phyloP scores from a whole-genome alignment of 2,888 invertebrate genomes.

The Cremastobaeus sp. region DNA sequence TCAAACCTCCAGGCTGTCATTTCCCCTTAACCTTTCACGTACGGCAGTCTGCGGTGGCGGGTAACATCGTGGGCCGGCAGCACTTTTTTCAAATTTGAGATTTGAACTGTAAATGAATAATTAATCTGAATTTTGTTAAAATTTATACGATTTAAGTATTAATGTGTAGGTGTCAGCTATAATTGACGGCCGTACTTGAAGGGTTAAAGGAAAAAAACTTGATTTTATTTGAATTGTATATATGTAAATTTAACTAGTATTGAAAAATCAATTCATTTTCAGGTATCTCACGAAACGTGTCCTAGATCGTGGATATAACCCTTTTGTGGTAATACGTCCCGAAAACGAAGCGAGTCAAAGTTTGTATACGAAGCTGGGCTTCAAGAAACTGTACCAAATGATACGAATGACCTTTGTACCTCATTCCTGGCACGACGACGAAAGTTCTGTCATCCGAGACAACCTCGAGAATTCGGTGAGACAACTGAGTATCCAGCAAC shows the following conservation, averaged over 20 bases:
- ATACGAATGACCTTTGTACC: slow-evolving; percentile 86
- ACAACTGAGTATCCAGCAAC: slow-evolving; percentile 68
- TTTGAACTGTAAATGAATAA: no score
- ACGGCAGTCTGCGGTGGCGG: no score
- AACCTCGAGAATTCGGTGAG: slow-evolving; percentile 70
- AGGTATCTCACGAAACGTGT: slow-evolving; percentile 80
- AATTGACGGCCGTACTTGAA: no score
- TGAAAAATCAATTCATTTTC: no score
- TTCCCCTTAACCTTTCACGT: no score
- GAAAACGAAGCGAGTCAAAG: slow-evolving; percentile 92
- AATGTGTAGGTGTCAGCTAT: no score
- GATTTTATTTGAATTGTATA: neutral
- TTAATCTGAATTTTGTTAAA: no score
- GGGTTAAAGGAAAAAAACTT: no score
- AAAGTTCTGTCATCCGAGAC: slow-evolving; percentile 65
- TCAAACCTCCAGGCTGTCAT: no score
- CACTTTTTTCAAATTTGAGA: no score
- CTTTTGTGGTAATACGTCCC: slow-evolving; percentile 91
- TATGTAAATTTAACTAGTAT: neutral
- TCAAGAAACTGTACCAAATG: slow-evolving; percentile 88
- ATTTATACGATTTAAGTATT: no score
- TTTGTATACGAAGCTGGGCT: slow-evolving; percentile 90
- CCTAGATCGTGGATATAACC: slow-evolving; percentile 86
- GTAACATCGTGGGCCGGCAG: no score
- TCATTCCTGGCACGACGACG: slow-evolving; percentile 72